phyloP scores from a whole-genome alignment of 2,113 vertebrate genomes.

The Equus quagga region DNA sequence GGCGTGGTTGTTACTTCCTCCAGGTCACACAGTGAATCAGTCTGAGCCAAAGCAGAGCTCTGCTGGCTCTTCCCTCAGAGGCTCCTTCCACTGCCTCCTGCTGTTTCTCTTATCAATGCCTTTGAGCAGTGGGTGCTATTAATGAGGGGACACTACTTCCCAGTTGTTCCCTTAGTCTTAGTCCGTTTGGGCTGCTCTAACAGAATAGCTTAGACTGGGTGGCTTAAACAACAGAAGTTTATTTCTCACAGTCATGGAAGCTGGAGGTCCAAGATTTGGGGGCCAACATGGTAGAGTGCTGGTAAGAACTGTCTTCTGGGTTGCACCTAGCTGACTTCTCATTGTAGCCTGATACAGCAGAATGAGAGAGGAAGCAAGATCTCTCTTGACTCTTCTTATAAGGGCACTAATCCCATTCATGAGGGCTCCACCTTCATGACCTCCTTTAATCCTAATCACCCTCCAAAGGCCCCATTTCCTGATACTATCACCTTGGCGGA shows the following conservation, averaged over 20 bases:
- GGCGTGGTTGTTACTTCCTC: neutral
- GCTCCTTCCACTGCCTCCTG: rapidly evolving
- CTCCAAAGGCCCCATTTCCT: neutral
- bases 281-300: neutral
- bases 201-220: neutral
- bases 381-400: neutral
- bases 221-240: neutral
- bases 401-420: neutral
- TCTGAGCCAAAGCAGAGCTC: conserved; percentile 43
- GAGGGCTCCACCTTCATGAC: neutral
- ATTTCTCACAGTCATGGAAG: neutral
- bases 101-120: neutral
- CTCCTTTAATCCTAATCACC: neutral
- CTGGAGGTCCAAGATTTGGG: neutral
- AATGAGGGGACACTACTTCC: neutral
- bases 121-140: neutral
- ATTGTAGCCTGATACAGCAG: too few relatives aligned
- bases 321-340: neutral
- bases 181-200: neutral
- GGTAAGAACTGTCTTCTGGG: neutral
- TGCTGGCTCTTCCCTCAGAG: neutral
- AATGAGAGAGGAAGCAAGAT: neutral
- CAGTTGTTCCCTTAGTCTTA: neutral
- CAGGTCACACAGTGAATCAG: neutral
- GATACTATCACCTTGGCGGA: neutral